Evolutionary conservation across 2,888 invertebrate genomes (phyloP), one percentile per base, ranked within the genome.

Genomic region (Cyrtodaria siliqua): DNA sequence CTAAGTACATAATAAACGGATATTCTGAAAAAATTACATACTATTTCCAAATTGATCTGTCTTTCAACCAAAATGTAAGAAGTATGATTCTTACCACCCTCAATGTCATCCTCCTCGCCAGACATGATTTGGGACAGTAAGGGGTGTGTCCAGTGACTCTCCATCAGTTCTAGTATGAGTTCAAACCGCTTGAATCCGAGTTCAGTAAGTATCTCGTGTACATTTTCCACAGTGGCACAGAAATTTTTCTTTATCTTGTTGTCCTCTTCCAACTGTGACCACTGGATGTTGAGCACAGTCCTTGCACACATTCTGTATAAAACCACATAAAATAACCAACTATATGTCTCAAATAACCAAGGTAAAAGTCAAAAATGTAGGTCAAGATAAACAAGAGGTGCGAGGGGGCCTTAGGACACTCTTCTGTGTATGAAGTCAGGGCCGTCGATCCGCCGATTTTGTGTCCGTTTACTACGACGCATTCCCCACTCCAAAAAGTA

Each of bases 81-180:
- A n/a, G n/a, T n/a, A n/a, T n/a, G n/a, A n/a, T n/a, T n/a, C 80
- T 64, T 69, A 79, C 81, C 77, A 52, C 68, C 79, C 9, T 81
- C 77, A 2, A 63, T 72, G 16, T 81, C 83, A 3, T 82, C 82
- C 1, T 74, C 74, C 62, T 90, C 83, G 42, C 89, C 89, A 55
- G 87, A 85, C 89, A 90, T 91, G 62, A 92, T 88, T 67, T 87
- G 85, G 16, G 86, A 85, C 3, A 92, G 87, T 0, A 83, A 83
- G 0, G 91, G 91, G 67, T 92, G 88, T 26, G 89, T 90, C 92
- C 92, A 92, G 33, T 89, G 89, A 38, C 84, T 87, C 33, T 88
- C 86, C 83, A 87, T 87, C 16, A 90, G 71, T 20, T 71, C 63
- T 2, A 85, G 73, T 27, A 90, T 75, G 60, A 87, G 75, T 49